Base-by-base conservation (phyloP, 2,888 invertebrate genomes). In the Ctena decussata region DNA sequence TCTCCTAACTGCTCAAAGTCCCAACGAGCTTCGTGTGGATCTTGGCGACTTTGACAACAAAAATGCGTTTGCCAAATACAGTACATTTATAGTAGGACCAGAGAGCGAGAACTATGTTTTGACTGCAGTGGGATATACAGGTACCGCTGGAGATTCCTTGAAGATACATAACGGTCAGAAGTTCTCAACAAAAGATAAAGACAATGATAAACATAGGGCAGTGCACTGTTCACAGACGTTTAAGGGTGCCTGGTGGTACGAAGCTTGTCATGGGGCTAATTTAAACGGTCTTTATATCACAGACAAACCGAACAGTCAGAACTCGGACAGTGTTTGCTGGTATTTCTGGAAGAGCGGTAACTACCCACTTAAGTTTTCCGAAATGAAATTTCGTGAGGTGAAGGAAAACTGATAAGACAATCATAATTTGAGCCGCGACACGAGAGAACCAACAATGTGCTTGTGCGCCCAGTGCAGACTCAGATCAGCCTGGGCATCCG, bases 21-120 rank as follows among this genome's bases (percentile, higher is more conserved):
- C 80, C 8, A 41, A 73, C 11, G 77, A 80, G 32, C 69, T 84
- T 18, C 72, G 80, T 2, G 70, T 84, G 8, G 84, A 84, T 24
- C 12, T 84, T 69, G 53, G 74, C 15, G 84, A 84, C 53, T 84
- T 84, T 60, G 74, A 84, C 15, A 53, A 74, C 8, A 30, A 80
- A 8, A 12, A 24, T 1, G 32, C 44, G 37, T 60, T 71, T 41
- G 84, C 84, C 39, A 53, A 77, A 44, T 84, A 84, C 44, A 73
- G 77, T 24, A 53, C 37, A 3, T 84, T 84, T 69, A 24, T 41
- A 44, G 77, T 84, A 18, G 77, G 73, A 5, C 30, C 80, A 24
- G 27, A 39, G 0, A n/a, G 30, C 5, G 77, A 65, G 1, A 76
- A 73, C 27, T 80, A 80, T 32, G 37, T 21, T 1, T 57, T 80